These are phyloP conservation scores for Leuciscus waleckii DNA, from an alignment of 2,797 vertebrate species.

Conservation along the genomic window DNA sequence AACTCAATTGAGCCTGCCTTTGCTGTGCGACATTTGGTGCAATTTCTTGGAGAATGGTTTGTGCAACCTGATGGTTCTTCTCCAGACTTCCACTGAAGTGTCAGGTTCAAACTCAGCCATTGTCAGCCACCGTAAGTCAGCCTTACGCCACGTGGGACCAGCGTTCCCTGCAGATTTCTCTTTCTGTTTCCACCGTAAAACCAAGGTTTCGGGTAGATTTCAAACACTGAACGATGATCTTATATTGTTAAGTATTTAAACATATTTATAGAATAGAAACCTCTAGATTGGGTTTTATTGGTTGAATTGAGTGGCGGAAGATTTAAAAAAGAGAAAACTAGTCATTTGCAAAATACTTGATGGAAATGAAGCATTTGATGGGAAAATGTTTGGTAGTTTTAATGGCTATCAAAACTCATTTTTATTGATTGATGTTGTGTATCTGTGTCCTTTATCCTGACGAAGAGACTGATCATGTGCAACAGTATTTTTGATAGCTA, in stretches of 20 bases:
- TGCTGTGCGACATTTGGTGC: slow-evolving; percentile 55
- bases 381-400: slow-evolving; percentile 72
- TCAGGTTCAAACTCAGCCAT: slow-evolving; percentile 57
- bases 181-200: slow-evolving; percentile 61
- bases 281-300: slow-evolving; percentile 78
- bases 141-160: slow-evolving; percentile 36
- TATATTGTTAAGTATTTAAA: slow-evolving; percentile 78
- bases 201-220: slow-evolving; percentile 71
- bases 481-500: slow-evolving; percentile 78
- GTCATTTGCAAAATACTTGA: slow-evolving; percentile 71
- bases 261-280: slow-evolving; percentile 78
- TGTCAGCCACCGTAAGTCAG: slow-evolving; percentile 47
- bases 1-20: slow-evolving; percentile 23
- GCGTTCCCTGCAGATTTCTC: slow-evolving; percentile 17
- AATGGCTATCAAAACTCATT: slow-evolving; percentile 80
- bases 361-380: slow-evolving; percentile 75
- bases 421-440: slow-evolving; percentile 69
- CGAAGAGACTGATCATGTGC: slow-evolving; percentile 58
- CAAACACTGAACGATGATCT: slow-evolving; percentile 70
- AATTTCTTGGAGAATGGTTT: slow-evolving; percentile 50
- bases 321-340: slow-evolving; percentile 34
- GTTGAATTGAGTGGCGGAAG: slow-evolving; percentile 76
- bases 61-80: slow-evolving; percentile 35
- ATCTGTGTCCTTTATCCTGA: slow-evolving; percentile 65
- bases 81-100: slow-evolving; percentile 47